These are phyloP conservation scores for Xestia xanthographa DNA, from an alignment of 2,888 invertebrate species.

Conservation along the genomic window DNA sequence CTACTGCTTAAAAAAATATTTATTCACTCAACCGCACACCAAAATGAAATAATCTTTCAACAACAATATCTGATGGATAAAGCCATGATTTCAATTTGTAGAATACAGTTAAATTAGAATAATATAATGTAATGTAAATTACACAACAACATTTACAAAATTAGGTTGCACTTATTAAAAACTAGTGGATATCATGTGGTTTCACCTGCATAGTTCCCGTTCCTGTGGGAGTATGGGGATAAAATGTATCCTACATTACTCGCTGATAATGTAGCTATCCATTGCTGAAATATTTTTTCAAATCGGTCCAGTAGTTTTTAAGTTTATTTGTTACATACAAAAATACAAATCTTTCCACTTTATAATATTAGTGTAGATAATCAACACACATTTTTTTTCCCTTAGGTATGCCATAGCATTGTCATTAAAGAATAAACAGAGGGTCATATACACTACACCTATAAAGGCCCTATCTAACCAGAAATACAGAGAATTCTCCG, in stretches of 20 bases:
- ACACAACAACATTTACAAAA: background rate
- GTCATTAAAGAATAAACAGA: slow-evolving; percentile 97
- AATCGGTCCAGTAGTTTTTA: too few species aligned
- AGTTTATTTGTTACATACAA: too few species aligned
- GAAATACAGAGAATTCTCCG: slow-evolving; percentile 99
- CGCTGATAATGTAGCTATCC: too few species aligned
- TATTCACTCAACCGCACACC: background rate
- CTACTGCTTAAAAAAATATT: background rate
- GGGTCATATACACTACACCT: slow-evolving; percentile 99
- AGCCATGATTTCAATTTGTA: background rate
- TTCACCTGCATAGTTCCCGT: too few species aligned
- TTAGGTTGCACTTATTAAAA: background rate
- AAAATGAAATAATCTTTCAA: background rate
- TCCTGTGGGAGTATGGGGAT: too few species aligned
- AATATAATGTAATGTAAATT: background rate
- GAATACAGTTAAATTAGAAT: background rate
- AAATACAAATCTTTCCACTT: too few species aligned
- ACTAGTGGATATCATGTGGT: background rate
- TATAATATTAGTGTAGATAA: background rate
- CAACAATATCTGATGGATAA: background rate
- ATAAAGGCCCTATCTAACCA: slow-evolving; percentile 99
- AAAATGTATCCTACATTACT: too few species aligned
- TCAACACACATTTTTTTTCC: slow-evolving; percentile 22
- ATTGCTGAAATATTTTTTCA: too few species aligned
- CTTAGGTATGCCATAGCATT: slow-evolving; percentile 97